Conservation (phyloP, 2,113 vertebrate genomes). For the Psephotus haematonotus region DNA sequence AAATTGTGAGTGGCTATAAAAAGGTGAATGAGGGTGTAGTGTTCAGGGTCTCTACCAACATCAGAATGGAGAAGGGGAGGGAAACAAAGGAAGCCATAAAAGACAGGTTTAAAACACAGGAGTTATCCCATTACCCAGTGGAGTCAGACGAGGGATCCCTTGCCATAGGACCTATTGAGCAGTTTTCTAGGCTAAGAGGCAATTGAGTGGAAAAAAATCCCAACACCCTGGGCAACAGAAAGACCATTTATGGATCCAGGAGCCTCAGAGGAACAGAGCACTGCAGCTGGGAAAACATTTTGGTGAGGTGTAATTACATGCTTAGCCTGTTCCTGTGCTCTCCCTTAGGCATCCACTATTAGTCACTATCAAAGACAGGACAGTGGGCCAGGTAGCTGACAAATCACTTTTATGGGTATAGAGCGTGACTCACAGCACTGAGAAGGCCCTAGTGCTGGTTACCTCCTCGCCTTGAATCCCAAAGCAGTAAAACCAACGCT, state of each 20-base stretch:
- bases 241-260: background rate
- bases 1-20: background rate
- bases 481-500: background rate
- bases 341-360: background rate
- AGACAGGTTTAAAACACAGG: background rate
- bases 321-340: background rate
- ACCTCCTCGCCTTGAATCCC: background rate
- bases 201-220: background rate
- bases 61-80: background rate
- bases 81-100: background rate
- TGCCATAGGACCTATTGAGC: background rate
- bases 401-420: background rate
- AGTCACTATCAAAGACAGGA: slow-evolving; percentile 27
- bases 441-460: background rate
- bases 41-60: background rate
- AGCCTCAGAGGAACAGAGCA: background rate
- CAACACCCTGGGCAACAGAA: background rate
- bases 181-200: background rate
- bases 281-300: background rate
- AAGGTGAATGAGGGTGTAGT: background rate
- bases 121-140: background rate
- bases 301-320: background rate
- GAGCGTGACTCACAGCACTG: background rate
- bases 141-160: background rate
- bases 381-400: slow-evolving; percentile 24